Evolutionary conservation across 2,888 invertebrate species (phyloP).

Genomic region (Pollenia labialis): DNA sequence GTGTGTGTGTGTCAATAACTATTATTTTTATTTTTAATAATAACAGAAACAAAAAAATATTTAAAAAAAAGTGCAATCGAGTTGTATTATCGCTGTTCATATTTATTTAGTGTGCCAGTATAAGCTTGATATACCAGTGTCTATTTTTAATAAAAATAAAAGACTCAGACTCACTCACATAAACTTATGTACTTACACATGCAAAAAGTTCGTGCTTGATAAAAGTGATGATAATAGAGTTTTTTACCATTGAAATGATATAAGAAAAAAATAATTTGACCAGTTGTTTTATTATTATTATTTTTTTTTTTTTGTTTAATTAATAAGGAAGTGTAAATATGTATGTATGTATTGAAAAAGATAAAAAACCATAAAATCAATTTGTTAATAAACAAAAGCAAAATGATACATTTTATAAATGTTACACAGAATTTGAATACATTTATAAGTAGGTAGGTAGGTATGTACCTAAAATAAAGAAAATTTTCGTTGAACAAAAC

Average conservation of each 20-base stretch:
- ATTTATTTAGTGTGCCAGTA: conserved; percentile 14
- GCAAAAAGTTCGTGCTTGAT: conserved; percentile 7
- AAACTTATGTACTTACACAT: no score
- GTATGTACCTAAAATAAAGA: no score
- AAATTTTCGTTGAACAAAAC: no score
- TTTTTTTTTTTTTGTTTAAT: background rate
- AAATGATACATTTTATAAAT: no score
- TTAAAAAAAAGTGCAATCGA: conserved; percentile 47
- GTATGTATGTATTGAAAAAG: background rate
- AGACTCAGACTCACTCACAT: background rate
- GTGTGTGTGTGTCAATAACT: conserved; percentile 15
- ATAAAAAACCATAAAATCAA: background rate
- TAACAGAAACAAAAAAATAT: conserved; percentile 27
- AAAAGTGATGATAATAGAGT: conserved; percentile 28
- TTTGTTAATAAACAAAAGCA: no score
- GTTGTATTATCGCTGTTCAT: conserved; percentile 16
- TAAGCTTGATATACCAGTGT: conserved; percentile 29
- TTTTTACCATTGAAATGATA: conserved; percentile 2
- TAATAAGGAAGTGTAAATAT: conserved; percentile 36
- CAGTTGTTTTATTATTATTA: background rate
- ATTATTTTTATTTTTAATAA: conserved; percentile 51
- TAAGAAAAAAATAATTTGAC: conserved; percentile 18
- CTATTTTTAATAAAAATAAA: conserved; percentile 32
- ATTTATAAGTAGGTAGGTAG: no score
- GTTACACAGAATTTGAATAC: no score